phyloP scores from a whole-genome alignment of 1,140 invertebrate species.

The Belonocnema kinseyi region DNA sequence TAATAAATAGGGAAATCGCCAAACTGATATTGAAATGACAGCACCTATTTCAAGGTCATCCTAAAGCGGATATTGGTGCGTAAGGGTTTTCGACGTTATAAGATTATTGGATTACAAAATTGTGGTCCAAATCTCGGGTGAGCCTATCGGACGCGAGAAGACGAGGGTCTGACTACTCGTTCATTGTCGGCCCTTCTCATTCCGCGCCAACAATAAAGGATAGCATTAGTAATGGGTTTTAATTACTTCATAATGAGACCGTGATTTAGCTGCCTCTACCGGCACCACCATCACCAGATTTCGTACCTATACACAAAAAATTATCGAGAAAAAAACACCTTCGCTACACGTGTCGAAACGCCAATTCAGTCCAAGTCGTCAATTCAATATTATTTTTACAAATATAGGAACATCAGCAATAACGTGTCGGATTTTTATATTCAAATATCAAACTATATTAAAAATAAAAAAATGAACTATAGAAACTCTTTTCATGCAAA shows the following conservation, averaged over 20 bases:
- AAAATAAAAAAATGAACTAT: too few relatives aligned
- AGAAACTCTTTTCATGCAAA: too few relatives aligned
- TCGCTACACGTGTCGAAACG: background rate
- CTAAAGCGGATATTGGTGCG: slow-evolving; percentile 68
- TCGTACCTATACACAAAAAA: background rate
- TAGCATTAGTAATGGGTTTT: slow-evolving; percentile 76
- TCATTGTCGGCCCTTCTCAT: slow-evolving; percentile 67
- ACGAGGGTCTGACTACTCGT: slow-evolving; percentile 72
- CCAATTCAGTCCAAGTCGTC: background rate
- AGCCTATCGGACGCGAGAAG: slow-evolving; percentile 56
- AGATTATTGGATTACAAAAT: slow-evolving; percentile 64
- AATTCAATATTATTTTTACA: too few relatives aligned
- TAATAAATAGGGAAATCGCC: background rate
- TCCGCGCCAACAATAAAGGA: slow-evolving; percentile 68
- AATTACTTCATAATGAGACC: slow-evolving; percentile 76
- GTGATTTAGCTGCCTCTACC: slow-evolving; percentile 69
- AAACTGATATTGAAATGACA: slow-evolving; percentile 1
- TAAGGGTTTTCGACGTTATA: slow-evolving; percentile 56
- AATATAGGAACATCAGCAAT: too few relatives aligned
- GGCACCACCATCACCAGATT: slow-evolving; percentile 59
- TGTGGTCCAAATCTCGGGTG: slow-evolving; percentile 57
- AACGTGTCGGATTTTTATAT: too few relatives aligned
- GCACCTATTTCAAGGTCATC: slow-evolving; percentile 57
- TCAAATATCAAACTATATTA: too few relatives aligned
- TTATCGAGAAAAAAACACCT: background rate